Percentiles rank a stretch among this genome's conserved stretches.
These are phyloP conservation scores for Cyprinodon tularosa DNA, from an alignment of 2,113 vertebrate genomes.

Conservation along the genomic window DNA sequence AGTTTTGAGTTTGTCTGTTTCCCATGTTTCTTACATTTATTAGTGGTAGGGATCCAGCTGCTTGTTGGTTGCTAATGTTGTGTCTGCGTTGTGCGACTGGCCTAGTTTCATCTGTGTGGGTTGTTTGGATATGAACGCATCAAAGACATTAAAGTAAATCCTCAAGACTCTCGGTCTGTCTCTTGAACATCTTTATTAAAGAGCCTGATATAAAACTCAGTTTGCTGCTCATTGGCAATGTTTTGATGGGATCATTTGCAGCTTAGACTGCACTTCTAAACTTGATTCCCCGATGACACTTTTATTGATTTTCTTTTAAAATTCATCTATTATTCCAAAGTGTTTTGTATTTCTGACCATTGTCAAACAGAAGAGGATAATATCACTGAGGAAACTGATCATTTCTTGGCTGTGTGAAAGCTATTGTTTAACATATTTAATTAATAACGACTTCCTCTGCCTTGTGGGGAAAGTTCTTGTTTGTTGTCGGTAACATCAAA, in stretches of 20 bases:
- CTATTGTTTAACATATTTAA: conserved; percentile 1
- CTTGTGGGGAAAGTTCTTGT: background rate
- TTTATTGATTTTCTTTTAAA: conserved; percentile 3
- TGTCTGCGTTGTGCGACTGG: conserved; percentile 18
- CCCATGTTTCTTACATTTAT: background rate
- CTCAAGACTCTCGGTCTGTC: conserved; percentile 19
- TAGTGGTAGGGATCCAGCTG: conserved; percentile 12
- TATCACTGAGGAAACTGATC: background rate
- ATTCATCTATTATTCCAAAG: background rate
- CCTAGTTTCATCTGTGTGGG: conserved; percentile 33
- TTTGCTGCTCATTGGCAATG: conserved; percentile 1
- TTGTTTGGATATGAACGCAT: conserved; percentile 48
- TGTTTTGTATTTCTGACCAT: background rate
- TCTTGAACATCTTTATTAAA: conserved; percentile 15
- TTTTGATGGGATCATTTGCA: background rate
- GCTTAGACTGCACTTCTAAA: background rate
- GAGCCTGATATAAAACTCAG: conserved; percentile 14
- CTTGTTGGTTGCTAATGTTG: conserved; percentile 17
- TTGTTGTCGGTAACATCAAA: conserved; percentile 9
- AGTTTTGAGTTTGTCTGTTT: background rate
- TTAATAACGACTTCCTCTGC: conserved; percentile 14
- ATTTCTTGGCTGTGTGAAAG: conserved; percentile 1
- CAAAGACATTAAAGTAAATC: conserved; percentile 52
- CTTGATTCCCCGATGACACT: background rate
- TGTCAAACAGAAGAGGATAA: background rate